Base-by-base conservation (phyloP, 2,797 vertebrate genomes). In the Limosa lapponica region DNA sequence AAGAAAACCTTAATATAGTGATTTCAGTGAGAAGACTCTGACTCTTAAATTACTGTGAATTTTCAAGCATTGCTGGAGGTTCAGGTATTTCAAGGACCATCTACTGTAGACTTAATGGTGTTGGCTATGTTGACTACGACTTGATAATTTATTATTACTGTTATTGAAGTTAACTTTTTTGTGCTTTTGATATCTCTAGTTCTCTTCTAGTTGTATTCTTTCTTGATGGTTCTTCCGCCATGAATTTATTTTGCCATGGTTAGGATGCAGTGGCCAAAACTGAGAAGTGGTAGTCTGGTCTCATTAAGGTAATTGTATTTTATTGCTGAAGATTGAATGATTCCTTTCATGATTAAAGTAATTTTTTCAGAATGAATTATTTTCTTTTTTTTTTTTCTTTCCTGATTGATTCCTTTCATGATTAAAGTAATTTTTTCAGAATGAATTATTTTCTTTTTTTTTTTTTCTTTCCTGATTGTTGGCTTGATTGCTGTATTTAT, bases 31-130 rank as follows among this genome's bases (percentile, higher is more conserved):
- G 67, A 77, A 73, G 70, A 55, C 43, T 37, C 88, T 75, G 88
- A 65, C 74, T 59, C 55, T 74, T 95, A 93, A 95, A 89, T 89
- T 92, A 52, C 91, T 97, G 69, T 92, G 90, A 87, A 82, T 95
- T 97, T 96, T 93, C 79, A 75, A 91, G 48, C 65, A 75, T 51
- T 94, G 89, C 82, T 96, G 87, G 84, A 95, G 71, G 58, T 90
- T 64, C 7, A 85, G 77, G 32, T 87, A 55, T 72, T 96, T 84
- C 23, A 80, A 72, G 74, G 37, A 39, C 55, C 7, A 9, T 71
- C 44, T 82, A 5, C 44, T 72, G 41, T 86, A 81, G 91, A 83
- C 65, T 95, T 95, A 87, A 87, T 89, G 69, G 78, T 37, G 15
- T 48, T 92, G 93, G 84, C 86, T 89, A 71, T 72, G 43, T 94